phyloP scores from a whole-genome alignment of 2,888 invertebrate species.

The Eupithecia exiguata region DNA sequence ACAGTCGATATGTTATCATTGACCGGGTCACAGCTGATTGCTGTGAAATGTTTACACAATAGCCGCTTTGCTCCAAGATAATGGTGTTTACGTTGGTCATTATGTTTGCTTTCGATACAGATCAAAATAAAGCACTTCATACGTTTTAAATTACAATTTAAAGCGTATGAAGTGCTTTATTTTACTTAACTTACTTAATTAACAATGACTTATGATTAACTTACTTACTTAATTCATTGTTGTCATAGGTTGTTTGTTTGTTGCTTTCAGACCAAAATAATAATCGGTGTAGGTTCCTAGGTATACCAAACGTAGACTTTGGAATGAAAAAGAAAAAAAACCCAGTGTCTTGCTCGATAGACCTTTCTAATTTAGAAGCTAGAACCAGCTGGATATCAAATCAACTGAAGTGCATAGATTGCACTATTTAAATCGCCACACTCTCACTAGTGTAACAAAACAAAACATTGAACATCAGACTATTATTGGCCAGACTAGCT shows the following conservation, averaged over 20 bases:
- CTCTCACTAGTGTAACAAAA: neutral
- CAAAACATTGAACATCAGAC: neutral
- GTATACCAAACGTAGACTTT: neutral
- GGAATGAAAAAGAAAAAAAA: neutral
- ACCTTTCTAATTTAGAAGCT: neutral
- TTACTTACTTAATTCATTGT: too few species aligned
- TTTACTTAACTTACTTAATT: too few species aligned
- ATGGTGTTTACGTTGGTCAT: slow-evolving; percentile 27
- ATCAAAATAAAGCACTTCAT: neutral
- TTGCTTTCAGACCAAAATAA: neutral
- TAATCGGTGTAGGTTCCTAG: neutral
- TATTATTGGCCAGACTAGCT: neutral
- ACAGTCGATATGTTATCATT: slow-evolving; percentile 34
- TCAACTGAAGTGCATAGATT: neutral
- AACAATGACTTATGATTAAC: too few species aligned
- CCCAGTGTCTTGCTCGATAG: neutral
- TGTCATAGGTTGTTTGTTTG: neutral
- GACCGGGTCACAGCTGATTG: slow-evolving; percentile 35
- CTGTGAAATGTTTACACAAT: slow-evolving; percentile 37
- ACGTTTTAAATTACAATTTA: neutral
- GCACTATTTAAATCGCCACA: neutral
- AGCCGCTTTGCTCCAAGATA: slow-evolving; percentile 27
- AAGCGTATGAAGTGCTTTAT: too few species aligned
- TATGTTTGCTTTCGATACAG: slow-evolving; percentile 17
- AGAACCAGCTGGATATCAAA: neutral